Conservation (phyloP, 2,888 invertebrate genomes). For the Punctoribates punctum region DNA sequence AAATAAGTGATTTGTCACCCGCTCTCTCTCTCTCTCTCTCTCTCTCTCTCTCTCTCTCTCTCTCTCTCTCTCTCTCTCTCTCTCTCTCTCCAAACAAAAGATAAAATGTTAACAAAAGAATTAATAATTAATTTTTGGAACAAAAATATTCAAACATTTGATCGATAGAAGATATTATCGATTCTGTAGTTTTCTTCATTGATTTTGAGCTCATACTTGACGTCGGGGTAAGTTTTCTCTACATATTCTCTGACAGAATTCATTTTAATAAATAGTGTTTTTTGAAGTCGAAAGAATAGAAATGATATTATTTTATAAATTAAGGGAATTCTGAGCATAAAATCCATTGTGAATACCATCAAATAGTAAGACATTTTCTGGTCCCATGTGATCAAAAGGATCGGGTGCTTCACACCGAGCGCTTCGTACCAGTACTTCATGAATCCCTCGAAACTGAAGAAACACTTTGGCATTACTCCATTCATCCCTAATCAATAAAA, state of each 20-base stretch:
- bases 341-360: slow-evolving; percentile 36
- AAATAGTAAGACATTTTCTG: slow-evolving; percentile 34
- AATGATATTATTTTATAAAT: slow-evolving; percentile 35
- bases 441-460: slow-evolving; percentile 41
- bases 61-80: too few species aligned
- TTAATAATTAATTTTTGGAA: not conserved
- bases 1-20: too few species aligned
- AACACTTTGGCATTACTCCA: slow-evolving; percentile 35
- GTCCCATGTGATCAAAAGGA: slow-evolving; percentile 15
- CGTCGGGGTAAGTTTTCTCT: slow-evolving; percentile 31
- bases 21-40: too few species aligned
- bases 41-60: too few species aligned
- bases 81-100: not conserved
- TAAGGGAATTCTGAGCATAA: slow-evolving; percentile 30
- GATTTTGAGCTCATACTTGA: slow-evolving; percentile 21
- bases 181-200: not conserved
- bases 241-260: slow-evolving; percentile 14
- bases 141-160: not conserved
- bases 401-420: slow-evolving; percentile 36
- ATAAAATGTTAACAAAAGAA: slow-evolving; percentile 48
- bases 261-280: slow-evolving; percentile 15
- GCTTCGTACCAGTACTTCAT: slow-evolving; percentile 45
- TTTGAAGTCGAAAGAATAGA: slow-evolving; percentile 32
- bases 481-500: slow-evolving; percentile 11
- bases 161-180: not conserved